A percentile compares a stretch with the other conserved stretches of the same genome.
Conservation (phyloP, 2,888 invertebrate genomes). For the Vanessa cardui region DNA sequence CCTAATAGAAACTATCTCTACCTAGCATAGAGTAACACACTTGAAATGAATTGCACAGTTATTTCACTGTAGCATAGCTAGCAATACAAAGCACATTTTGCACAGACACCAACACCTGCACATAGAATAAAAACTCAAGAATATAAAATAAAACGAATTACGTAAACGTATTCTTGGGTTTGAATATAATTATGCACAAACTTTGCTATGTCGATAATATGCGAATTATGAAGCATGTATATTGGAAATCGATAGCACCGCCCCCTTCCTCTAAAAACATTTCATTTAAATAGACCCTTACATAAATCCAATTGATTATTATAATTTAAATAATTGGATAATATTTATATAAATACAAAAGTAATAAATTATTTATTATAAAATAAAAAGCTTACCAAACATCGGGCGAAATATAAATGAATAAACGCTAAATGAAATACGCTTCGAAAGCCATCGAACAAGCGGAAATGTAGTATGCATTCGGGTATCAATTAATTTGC, state of each 20-base stretch:
- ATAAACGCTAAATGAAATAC: slow-evolving; percentile 16
- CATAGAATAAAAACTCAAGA: slow-evolving; percentile 67
- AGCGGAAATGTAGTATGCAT: slow-evolving; percentile 33
- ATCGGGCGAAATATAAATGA: background rate
- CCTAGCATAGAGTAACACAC: slow-evolving; percentile 75
- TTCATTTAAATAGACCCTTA: background rate
- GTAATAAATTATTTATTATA: background rate
- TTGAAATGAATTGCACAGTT: slow-evolving; percentile 69
- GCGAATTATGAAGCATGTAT: slow-evolving; percentile 35
- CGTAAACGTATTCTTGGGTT: slow-evolving; percentile 41
- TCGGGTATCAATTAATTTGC: slow-evolving; percentile 40
- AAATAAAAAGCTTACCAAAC: background rate
- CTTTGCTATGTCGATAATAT: slow-evolving; percentile 31
- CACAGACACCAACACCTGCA: slow-evolving; percentile 68
- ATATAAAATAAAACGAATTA: slow-evolving; percentile 44
- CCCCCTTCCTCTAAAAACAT: slow-evolving; percentile 12
- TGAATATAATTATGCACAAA: slow-evolving; percentile 42
- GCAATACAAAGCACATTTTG: slow-evolving; percentile 63
- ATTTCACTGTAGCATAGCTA: slow-evolving; percentile 71
- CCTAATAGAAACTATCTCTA: slow-evolving; percentile 71
- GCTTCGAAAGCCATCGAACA: slow-evolving; percentile 24
- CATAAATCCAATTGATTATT: too few relatives aligned
- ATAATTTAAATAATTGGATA: background rate
- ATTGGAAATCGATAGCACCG: slow-evolving; percentile 31
- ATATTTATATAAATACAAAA: background rate